phyloP scores from a whole-genome alignment of 2,797 vertebrate species.

The Sparus aurata region DNA sequence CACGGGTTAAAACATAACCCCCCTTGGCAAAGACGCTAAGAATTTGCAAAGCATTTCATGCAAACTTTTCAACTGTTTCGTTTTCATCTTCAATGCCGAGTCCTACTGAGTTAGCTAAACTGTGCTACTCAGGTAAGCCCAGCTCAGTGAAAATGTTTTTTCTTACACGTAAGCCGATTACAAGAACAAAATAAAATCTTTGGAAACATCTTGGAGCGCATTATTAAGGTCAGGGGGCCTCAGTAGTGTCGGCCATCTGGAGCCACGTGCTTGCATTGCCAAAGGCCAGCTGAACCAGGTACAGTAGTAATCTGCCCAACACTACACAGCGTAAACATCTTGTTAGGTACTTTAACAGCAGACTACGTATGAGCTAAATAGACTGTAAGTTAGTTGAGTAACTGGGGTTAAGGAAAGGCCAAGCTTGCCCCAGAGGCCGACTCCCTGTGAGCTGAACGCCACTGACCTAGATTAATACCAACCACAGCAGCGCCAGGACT shows the following conservation, averaged over 20 bases:
- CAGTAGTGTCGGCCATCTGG: slow-evolving; percentile 7
- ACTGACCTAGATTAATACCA: slow-evolving; percentile 83
- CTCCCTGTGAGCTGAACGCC: slow-evolving; percentile 63
- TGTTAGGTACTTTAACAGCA: slow-evolving; percentile 37
- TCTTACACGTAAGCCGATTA: neutral
- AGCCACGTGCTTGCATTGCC: slow-evolving; percentile 8
- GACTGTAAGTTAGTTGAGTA: slow-evolving; percentile 62
- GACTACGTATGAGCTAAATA: slow-evolving; percentile 45
- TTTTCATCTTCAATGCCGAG: neutral
- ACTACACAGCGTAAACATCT: slow-evolving; percentile 25
- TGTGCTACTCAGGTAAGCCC: neutral
- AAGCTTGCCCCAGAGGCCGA: slow-evolving; percentile 69
- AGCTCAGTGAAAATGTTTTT: neutral
- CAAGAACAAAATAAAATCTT: slow-evolving; percentile 1
- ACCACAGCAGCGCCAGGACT: slow-evolving; percentile 73
- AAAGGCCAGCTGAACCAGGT: slow-evolving; percentile 32
- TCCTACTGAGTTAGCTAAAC: neutral
- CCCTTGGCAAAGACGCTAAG: neutral
- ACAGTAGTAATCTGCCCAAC: slow-evolving; percentile 22
- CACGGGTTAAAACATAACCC: too few relatives aligned
- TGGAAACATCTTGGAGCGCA: slow-evolving; percentile 23
- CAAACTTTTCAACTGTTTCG: neutral
- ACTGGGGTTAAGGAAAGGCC: slow-evolving; percentile 76
- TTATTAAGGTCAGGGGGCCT: slow-evolving; percentile 25
- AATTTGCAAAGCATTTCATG: neutral